phyloP scores from a whole-genome alignment of 2,113 vertebrate genomes.

The Bujurquina vittata region DNA sequence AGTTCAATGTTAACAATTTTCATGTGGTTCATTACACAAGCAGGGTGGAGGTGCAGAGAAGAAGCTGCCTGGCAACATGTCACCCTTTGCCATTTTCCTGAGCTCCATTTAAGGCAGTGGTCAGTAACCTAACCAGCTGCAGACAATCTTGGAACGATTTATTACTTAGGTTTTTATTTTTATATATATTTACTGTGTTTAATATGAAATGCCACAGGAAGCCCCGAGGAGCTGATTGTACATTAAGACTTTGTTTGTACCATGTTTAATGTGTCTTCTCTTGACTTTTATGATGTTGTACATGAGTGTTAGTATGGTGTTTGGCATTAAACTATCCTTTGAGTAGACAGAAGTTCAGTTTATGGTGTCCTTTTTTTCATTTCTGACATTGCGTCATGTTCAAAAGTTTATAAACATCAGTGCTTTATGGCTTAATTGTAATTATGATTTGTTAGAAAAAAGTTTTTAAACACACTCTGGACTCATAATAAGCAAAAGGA shows the following conservation, averaged over 20 bases:
- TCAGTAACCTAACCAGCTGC: conserved; percentile 63
- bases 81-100: not conserved
- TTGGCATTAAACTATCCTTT: conserved; percentile 84
- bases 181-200: conserved; percentile 65
- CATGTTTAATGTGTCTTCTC: conserved; percentile 72
- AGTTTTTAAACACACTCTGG: no score
- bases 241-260: conserved; percentile 74
- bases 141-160: conserved; percentile 77
- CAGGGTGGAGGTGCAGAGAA: not conserved
- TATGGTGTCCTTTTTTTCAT: not conserved
- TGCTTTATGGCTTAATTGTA: no score
- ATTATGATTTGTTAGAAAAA: no score
- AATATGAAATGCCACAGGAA: conserved; percentile 53
- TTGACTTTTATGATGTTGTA: conserved; percentile 82
- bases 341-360: conserved; percentile 50
- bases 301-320: conserved; percentile 83
- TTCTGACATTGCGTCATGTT: not conserved
- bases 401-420: no score
- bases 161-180: conserved; percentile 73
- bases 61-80: not conserved
- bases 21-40: not conserved
- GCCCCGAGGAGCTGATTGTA: conserved; percentile 70
- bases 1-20: not conserved
- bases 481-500: no score
- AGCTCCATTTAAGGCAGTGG: conserved; percentile 13